These are phyloP conservation scores for Ia io DNA, from an alignment of 2,113 vertebrate species.

Conservation along the genomic window DNA sequence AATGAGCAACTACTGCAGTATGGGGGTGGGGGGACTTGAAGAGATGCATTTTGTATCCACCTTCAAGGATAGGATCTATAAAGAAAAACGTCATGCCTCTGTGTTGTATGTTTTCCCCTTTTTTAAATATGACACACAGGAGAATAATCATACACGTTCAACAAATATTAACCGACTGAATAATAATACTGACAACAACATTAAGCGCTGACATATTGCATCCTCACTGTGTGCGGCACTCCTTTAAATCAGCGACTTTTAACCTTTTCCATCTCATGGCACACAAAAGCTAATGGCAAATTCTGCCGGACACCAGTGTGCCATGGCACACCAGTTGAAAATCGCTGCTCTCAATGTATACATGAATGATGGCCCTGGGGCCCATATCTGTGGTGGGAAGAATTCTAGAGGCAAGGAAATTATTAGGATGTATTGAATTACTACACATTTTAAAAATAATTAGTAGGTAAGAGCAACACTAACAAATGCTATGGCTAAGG, in stretches of 20 bases:
- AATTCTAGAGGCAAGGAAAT: neutral
- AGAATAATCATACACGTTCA: neutral
- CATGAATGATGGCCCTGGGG: neutral
- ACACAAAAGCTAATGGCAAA: neutral
- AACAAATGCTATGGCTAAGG: constrained; percentile 13
- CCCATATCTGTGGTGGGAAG: neutral
- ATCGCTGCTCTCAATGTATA: neutral
- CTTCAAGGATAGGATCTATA: neutral
- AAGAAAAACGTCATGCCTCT: neutral
- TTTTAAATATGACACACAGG: neutral
- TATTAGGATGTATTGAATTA: neutral
- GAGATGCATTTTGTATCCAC: neutral
- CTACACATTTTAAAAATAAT: constrained; percentile 16
- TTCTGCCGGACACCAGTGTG: neutral
- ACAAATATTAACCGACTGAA: neutral
- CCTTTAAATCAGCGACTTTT: neutral
- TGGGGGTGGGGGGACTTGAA: neutral
- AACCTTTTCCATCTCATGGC: neutral
- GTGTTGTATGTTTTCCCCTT: neutral
- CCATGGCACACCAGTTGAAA: neutral
- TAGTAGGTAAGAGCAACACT: neutral
- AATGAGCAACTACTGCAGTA: neutral
- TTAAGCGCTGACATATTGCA: neutral
- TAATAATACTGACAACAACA: neutral
- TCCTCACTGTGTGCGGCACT: neutral